Conservation (phyloP, 2,797 vertebrate species). For the Coendou prehensilis region DNA sequence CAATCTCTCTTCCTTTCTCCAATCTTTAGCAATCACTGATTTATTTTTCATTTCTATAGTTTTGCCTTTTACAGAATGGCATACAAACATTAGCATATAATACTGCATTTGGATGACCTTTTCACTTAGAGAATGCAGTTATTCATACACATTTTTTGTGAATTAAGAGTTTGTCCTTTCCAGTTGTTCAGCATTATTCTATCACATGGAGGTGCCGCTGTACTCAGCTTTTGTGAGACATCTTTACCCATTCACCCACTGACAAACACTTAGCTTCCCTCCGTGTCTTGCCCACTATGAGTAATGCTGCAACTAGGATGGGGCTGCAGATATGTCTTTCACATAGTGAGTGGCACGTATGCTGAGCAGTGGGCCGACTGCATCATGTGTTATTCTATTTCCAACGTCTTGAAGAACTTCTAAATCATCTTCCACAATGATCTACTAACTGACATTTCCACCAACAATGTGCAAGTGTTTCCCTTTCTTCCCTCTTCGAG, state of each 20-base stretch:
- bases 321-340: too few relatives aligned
- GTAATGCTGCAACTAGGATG: neutral
- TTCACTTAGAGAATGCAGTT: neutral
- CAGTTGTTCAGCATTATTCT: neutral
- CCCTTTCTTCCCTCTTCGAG: neutral
- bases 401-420: neutral
- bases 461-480: neutral
- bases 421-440: neutral
- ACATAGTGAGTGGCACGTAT: too few relatives aligned
- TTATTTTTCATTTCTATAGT: neutral
- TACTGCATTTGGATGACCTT: neutral
- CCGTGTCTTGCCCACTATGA: neutral
- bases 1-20: neutral
- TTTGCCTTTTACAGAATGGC: neutral
- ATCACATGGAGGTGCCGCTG: neutral
- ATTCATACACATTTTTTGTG: neutral
- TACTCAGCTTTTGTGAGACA: neutral
- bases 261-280: neutral
- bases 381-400: neutral
- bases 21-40: neutral
- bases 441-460: neutral
- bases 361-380: too few relatives aligned
- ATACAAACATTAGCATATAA: neutral
- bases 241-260: neutral
- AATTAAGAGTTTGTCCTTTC: neutral